These are phyloP conservation scores for Lacanobia oleracea DNA, from an alignment of 2,888 invertebrate species.

Conservation along the genomic window DNA sequence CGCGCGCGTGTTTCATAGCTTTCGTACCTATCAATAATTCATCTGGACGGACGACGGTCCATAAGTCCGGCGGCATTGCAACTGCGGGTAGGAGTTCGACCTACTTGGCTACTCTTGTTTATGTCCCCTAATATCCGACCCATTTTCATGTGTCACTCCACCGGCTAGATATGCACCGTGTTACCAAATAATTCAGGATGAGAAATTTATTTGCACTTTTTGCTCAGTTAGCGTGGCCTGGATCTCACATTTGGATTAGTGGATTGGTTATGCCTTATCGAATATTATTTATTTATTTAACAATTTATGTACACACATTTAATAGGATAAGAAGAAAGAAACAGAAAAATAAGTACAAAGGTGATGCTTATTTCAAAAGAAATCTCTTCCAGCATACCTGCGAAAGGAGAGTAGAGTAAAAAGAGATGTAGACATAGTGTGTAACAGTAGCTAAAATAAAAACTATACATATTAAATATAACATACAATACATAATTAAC, in stretches of 20 bases:
- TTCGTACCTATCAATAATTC: slow-evolving; percentile 78
- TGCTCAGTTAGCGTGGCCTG: slow-evolving; percentile 27
- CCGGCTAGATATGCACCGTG: slow-evolving; percentile 73
- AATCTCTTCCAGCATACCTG: too few species aligned
- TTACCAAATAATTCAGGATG: slow-evolving; percentile 67
- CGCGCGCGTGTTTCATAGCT: slow-evolving; percentile 46
- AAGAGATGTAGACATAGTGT: too few species aligned
- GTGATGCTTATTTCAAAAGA: too few species aligned
- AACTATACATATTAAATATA: too few species aligned
- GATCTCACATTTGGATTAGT: neutral
- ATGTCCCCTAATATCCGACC: slow-evolving; percentile 87
- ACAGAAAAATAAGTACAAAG: too few species aligned
- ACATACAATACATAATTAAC: too few species aligned
- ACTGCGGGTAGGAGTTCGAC: slow-evolving; percentile 70
- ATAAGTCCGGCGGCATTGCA: slow-evolving; percentile 68
- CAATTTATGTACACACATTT: too few species aligned
- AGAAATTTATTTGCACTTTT: slow-evolving; percentile 36
- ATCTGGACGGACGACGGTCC: slow-evolving; percentile 73
- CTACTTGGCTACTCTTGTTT: slow-evolving; percentile 83
- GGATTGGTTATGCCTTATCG: neutral
- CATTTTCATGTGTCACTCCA: slow-evolving; percentile 78
- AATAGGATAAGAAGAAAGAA: too few species aligned
- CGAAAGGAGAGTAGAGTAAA: too few species aligned
- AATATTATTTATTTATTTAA: slow-evolving; percentile 1
- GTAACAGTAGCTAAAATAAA: too few species aligned